phyloP scores from a whole-genome alignment of 2,888 invertebrate genomes.

The Trissolcus brochymenae region DNA sequence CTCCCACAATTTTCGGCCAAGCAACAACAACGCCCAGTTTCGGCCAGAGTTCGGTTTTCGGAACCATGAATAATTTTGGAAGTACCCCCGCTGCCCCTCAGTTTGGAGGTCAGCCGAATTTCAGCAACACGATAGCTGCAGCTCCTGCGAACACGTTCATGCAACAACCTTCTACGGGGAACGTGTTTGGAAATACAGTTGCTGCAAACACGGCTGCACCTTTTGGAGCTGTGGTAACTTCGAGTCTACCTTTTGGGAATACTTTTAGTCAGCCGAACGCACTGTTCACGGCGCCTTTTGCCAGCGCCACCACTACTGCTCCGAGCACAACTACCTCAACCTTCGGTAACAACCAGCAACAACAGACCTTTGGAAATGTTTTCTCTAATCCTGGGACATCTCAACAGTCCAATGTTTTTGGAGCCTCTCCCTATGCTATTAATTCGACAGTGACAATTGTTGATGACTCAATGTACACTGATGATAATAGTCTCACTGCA shows the following conservation, averaged over 20 bases:
- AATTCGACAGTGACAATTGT: slow-evolving; percentile 55
- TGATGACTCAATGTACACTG: slow-evolving; percentile 67
- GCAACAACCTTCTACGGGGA: slow-evolving; percentile 14
- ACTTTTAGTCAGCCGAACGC: slow-evolving; percentile 24
- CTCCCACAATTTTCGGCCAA: slow-evolving; percentile 63
- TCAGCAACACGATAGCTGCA: slow-evolving; percentile 59
- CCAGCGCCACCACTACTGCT: slow-evolving; percentile 11
- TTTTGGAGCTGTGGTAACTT: slow-evolving; percentile 11
- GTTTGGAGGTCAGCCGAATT: slow-evolving; percentile 53
- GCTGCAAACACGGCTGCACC: slow-evolving; percentile 44
- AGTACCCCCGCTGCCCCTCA: slow-evolving; percentile 21
- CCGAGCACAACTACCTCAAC: slow-evolving; percentile 27
- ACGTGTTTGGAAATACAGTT: slow-evolving; percentile 33
- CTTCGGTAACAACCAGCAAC: slow-evolving; percentile 25
- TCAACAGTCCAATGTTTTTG: slow-evolving; percentile 38
- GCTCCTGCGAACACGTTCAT: slow-evolving; percentile 19
- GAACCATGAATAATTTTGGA: slow-evolving; percentile 60
- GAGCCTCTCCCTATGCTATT: slow-evolving; percentile 56
- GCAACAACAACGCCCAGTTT: slow-evolving; percentile 63
- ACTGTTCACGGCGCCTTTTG: slow-evolving; percentile 24
- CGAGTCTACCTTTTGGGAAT: slow-evolving; percentile 57
- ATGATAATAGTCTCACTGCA: slow-evolving; percentile 66
- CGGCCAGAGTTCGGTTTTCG: slow-evolving; percentile 69
- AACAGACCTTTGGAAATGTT: slow-evolving; percentile 18
- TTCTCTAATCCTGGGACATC: slow-evolving; percentile 12